These are phyloP conservation scores for Rhyacophila brunnea DNA, from an alignment of 1,140 invertebrate species.

Conservation along the genomic window DNA sequence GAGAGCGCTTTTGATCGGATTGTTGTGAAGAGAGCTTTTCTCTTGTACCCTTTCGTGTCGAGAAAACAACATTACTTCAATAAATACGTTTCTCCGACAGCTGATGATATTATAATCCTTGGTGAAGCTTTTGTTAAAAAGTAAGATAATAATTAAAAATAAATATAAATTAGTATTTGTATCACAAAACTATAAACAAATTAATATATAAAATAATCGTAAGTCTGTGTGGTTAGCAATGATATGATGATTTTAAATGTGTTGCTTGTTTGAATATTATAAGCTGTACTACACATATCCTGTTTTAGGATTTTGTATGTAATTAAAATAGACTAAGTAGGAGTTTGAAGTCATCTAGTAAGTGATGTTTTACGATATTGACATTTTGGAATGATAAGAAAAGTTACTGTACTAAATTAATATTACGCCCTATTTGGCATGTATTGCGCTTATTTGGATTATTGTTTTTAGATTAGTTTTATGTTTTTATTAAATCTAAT, in stretches of 20 bases:
- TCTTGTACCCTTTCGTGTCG: too few species aligned
- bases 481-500: too few species aligned
- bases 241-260: not conserved
- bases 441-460: too few species aligned
- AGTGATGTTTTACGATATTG: too few species aligned
- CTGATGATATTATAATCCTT: not conserved
- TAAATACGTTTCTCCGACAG: not conserved
- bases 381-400: too few species aligned
- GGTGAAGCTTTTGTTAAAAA: not conserved
- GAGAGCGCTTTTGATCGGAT: too few species aligned
- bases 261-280: not conserved
- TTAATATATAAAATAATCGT: constrained; percentile 4
- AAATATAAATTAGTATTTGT: constrained; percentile 7
- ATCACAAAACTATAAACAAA: constrained; percentile 2
- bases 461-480: too few species aligned
- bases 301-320: constrained; percentile 2
- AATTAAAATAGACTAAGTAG: not conserved
- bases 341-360: too few species aligned
- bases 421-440: too few species aligned
- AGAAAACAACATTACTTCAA: not conserved
- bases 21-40: too few species aligned
- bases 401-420: too few species aligned
- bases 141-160: too few species aligned
- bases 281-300: not conserved
- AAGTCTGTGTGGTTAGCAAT: constrained; percentile 18